A percentile compares a stretch with the other conserved stretches of the same genome.
phyloP scores from a whole-genome alignment of 2,888 invertebrate genomes.

The Stegana nigrithorax region DNA sequence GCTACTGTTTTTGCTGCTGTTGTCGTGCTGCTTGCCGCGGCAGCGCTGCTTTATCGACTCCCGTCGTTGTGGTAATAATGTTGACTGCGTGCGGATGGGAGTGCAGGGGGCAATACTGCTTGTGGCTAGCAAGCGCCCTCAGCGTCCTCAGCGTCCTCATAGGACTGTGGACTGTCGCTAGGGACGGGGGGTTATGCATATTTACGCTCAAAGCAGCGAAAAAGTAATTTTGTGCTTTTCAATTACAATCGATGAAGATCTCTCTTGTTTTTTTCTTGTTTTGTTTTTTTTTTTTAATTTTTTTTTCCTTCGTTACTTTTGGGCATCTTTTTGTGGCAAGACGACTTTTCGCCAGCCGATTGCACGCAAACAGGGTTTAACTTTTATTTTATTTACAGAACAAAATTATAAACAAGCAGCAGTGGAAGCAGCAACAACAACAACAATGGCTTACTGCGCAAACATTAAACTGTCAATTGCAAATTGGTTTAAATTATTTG shows the following conservation, averaged over 20 bases:
- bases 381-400: constrained; percentile 11
- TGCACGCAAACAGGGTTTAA: no score
- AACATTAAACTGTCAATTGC: constrained; percentile 16
- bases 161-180: no score
- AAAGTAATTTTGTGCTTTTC: constrained; percentile 19
- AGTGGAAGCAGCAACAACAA: not conserved
- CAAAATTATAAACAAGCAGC: constrained; percentile 8
- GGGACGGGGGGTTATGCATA: no score
- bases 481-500: constrained; percentile 18
- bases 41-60: no score
- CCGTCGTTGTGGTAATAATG: not conserved
- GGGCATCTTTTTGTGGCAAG: not conserved
- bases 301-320: not conserved
- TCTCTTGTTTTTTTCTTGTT: not conserved
- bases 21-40: not conserved
- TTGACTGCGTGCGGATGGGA: not conserved
- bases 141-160: no score
- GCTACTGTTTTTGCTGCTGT: not conserved
- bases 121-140: not conserved
- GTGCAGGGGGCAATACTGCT: not conserved
- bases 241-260: constrained; percentile 19
- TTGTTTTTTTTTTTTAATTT: not conserved
- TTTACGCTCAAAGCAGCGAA: constrained; percentile 17
- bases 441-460: no score
- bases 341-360: not conserved